Percentiles rank a stretch among this genome's conserved stretches.
These are phyloP conservation scores for Chrysochloris asiatica DNA, from an alignment of 2,113 vertebrate genomes.

Conservation along the genomic window DNA sequence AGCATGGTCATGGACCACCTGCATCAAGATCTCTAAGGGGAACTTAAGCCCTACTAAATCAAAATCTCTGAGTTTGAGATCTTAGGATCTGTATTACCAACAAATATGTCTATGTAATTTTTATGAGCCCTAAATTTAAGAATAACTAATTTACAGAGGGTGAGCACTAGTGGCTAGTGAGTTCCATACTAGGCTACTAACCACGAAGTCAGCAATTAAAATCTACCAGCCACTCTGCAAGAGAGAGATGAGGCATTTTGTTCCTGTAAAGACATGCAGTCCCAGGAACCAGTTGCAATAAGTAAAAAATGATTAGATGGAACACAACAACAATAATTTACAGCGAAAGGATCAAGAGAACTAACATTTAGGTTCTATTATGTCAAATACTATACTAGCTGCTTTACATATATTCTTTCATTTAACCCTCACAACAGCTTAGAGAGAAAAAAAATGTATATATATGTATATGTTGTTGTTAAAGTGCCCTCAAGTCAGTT, in stretches of 20 bases:
- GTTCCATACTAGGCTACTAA: too few relatives aligned
- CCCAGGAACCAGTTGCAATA: too few relatives aligned
- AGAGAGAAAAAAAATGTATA: too few relatives aligned
- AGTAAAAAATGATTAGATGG: too few relatives aligned
- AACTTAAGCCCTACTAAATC: neutral
- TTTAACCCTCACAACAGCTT: neutral
- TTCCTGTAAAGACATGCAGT: too few relatives aligned
- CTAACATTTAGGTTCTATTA: neutral
- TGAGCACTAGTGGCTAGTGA: too few relatives aligned
- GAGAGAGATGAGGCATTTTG: too few relatives aligned
- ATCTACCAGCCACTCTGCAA: too few relatives aligned
- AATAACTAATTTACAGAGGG: slow-evolving; percentile 21
- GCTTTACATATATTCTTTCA: neutral
- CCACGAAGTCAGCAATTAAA: too few relatives aligned
- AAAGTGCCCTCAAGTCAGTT: too few relatives aligned
- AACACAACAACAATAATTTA: too few relatives aligned
- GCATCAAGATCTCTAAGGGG: neutral
- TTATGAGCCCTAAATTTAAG: neutral
- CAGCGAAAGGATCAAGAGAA: neutral
- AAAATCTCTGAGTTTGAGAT: neutral
- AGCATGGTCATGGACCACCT: neutral
- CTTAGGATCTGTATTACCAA: slow-evolving; percentile 25
- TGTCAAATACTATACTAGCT: neutral
- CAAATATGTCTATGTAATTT: neutral
- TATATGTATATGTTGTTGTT: too few relatives aligned